Conservation (phyloP, 2,888 invertebrate species). For the Salpingus planirostris region DNA sequence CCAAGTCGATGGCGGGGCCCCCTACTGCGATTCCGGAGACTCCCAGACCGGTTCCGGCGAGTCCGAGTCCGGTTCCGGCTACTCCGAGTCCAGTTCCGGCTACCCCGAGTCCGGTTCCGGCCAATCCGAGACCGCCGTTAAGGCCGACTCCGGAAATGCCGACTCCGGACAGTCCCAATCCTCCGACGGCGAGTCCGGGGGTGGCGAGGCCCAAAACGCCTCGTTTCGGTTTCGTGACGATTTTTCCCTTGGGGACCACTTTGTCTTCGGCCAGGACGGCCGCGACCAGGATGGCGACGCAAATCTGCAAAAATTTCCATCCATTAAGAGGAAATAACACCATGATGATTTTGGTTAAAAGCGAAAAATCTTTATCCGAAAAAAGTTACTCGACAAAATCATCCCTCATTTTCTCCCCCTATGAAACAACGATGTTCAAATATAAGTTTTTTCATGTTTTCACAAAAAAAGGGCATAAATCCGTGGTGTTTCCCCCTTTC, state of each 20-base stretch:
- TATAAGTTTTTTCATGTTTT: too few species aligned
- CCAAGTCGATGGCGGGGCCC: conserved; percentile 22
- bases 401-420: too few species aligned
- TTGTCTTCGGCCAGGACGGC: conserved; percentile 17
- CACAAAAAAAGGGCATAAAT: too few species aligned
- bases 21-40: not conserved
- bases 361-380: too few species aligned
- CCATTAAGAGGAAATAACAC: too few species aligned
- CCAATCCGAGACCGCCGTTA: conserved; percentile 12
- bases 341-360: too few species aligned
- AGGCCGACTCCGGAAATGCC: conserved; percentile 18
- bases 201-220: too few species aligned
- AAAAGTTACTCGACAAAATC: too few species aligned
- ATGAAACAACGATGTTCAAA: too few species aligned
- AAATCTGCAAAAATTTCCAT: conserved; percentile 29
- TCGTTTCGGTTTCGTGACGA: too few species aligned
- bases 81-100: conserved; percentile 13
- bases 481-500: too few species aligned
- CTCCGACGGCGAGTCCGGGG: not conserved
- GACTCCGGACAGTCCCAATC: not conserved
- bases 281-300: conserved; percentile 25
- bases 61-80: conserved; percentile 7
- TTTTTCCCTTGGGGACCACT: conserved; percentile 23
- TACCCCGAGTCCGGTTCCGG: conserved; percentile 21
- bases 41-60: conserved; percentile 23